A percentile compares a stretch with the other conserved stretches of the same genome.
These are phyloP conservation scores for Trissolcus japonicus DNA, from an alignment of 2,888 invertebrate genomes.

Conservation along the genomic window DNA sequence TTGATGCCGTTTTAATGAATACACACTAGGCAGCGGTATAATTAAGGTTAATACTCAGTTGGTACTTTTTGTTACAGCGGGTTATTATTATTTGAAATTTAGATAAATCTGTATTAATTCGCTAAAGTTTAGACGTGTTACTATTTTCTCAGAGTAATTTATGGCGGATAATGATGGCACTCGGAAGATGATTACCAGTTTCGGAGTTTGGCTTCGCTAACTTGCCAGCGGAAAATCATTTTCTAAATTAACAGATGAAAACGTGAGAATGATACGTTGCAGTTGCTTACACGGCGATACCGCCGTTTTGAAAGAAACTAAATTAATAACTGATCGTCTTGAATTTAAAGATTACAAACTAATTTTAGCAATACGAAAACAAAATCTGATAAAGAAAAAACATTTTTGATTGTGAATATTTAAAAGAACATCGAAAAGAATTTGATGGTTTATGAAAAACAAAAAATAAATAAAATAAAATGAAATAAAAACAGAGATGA, in stretches of 20 bases:
- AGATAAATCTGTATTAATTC: slow-evolving; percentile 45
- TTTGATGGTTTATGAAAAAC: background rate
- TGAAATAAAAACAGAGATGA: too few species aligned
- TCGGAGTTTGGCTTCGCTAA: slow-evolving; percentile 29
- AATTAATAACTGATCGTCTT: background rate
- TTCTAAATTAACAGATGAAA: slow-evolving; percentile 31
- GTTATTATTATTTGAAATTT: slow-evolving; percentile 20
- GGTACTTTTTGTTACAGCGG: slow-evolving; percentile 21
- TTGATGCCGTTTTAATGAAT: slow-evolving; percentile 9
- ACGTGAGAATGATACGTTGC: slow-evolving; percentile 9
- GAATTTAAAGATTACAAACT: too few species aligned
- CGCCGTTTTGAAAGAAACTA: background rate
- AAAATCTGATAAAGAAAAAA: background rate
- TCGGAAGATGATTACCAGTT: slow-evolving; percentile 35
- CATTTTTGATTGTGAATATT: background rate
- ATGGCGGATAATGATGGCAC: slow-evolving; percentile 34
- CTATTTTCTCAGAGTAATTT: slow-evolving; percentile 49
- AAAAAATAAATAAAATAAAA: background rate
- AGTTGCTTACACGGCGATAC: slow-evolving; percentile 4
- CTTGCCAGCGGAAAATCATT: slow-evolving; percentile 32
- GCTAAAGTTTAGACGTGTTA: slow-evolving; percentile 43
- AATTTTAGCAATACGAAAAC: too few species aligned
- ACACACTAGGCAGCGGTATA: background rate
- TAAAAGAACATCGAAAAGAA: background rate
- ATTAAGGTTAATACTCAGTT: slow-evolving; percentile 23